Base-by-base conservation (phyloP, 2,797 vertebrate genomes). In the Dermochelys coriacea region DNA sequence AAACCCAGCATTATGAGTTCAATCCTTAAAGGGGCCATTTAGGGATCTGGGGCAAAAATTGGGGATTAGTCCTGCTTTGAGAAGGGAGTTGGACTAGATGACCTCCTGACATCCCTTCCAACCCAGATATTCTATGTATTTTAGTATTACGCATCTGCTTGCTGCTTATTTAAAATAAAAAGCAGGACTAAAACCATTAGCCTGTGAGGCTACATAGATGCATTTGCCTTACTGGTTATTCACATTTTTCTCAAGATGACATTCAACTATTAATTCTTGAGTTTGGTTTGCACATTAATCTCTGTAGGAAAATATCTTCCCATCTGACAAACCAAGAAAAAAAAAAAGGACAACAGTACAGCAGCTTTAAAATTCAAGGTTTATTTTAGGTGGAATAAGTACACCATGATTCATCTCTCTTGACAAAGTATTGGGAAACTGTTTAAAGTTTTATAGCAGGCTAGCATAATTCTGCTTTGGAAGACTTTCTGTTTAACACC, bases 331-430 rank as follows among this genome's bases (percentile, higher is more conserved):
- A 64, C 2, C 49, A 88, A 71, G 87, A 91, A 88, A 96, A 97
- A 91, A 96, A 97, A 91, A 45, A 23, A 19, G 18, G 1, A 1
- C 52, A 8, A 54, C 92, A 86, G 14, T 52, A 88, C 19, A 84
- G 68, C 85, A 94, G 80, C n/a, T 96, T 54, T 92, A 86, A 97
- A 85, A 93, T 86, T 86, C 84, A 88, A 94, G 80, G 87, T 91
- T 97, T 97, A 81, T 93, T 97, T 98, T 96, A 95, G 86, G 75
- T 84, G 80, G 41, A 90, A 41, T 64, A 94, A 97, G 86, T 92
- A 68, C 14, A 86, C 74, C n/a, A 92, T 89, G 78, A 89, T 85
- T 96, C 49, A 86, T 93, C 16, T 68, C 34, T 64, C 50, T 87
- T 92, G 71, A 94, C 52, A 93, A 91, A 95, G 45, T 91, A 95